These are phyloP conservation scores for Wiebesia pumilae DNA, from an alignment of 1,140 invertebrate species.

Conservation along the genomic window DNA sequence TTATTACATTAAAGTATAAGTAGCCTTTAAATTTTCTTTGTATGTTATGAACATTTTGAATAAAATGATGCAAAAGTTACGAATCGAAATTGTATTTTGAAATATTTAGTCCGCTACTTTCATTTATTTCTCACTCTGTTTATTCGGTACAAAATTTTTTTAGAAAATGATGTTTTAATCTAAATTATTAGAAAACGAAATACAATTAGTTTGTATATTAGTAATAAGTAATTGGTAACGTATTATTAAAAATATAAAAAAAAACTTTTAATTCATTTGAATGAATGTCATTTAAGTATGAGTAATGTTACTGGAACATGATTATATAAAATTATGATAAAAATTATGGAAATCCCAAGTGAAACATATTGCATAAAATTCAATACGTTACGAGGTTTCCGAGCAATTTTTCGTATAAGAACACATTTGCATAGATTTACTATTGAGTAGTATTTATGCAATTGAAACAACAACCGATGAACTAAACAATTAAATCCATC, in stretches of 20 bases:
- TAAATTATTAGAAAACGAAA: background rate
- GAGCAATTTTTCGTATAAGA: background rate
- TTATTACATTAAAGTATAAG: no score
- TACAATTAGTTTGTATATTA: no score
- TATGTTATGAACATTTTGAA: no score
- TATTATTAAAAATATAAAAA: background rate
- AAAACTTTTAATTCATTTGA: background rate
- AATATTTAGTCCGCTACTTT: no score
- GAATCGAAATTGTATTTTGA: no score
- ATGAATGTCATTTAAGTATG: background rate
- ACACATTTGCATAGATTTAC: background rate
- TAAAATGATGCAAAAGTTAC: no score
- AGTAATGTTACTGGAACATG: background rate
- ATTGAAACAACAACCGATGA: background rate
- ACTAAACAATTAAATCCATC: background rate
- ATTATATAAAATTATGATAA: background rate
- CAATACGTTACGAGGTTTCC: background rate
- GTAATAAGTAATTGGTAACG: slow-evolving; percentile 20
- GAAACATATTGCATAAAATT: background rate
- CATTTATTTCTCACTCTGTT: no score
- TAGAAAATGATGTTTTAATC: no score
- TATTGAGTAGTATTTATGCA: background rate
- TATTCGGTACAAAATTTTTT: no score
- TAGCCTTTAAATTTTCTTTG: no score
- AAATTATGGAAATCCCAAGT: background rate